Evolutionary conservation across 2,888 invertebrate species (phyloP).

Genomic region (Chrysotoxum bicinctum): DNA sequence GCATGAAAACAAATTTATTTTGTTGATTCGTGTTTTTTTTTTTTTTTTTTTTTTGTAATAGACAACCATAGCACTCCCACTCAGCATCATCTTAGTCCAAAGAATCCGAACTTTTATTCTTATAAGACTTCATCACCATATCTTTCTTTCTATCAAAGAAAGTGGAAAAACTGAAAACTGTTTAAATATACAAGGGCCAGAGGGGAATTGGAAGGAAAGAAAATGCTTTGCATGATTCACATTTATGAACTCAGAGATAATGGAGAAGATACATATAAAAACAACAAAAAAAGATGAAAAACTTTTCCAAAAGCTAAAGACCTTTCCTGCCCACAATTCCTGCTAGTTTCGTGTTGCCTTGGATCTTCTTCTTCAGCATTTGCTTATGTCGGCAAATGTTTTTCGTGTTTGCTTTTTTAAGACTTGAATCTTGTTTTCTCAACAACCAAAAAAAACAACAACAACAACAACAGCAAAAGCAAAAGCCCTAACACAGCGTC

Average conservation of each 20-base stretch:
- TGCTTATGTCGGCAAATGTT: constrained; percentile 71
- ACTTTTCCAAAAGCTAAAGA: constrained; percentile 12
- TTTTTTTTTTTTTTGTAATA: constrained; percentile 19
- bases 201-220: not conserved
- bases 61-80: not conserved
- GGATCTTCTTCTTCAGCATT: constrained; percentile 23
- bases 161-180: not conserved
- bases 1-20: not conserved
- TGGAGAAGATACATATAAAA: constrained; percentile 21
- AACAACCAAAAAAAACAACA: too few species aligned
- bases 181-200: not conserved
- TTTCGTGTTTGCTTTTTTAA: constrained; percentile 38
- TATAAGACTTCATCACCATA: not conserved
- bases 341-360: not conserved
- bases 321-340: not conserved
- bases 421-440: constrained; percentile 59
- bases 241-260: constrained; percentile 62
- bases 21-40: constrained; percentile 44
- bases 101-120: not conserved
- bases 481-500: constrained; percentile 45
- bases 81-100: not conserved
- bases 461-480: not conserved
- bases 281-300: constrained; percentile 14
- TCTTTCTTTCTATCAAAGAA: not conserved
- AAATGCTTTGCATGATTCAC: constrained; percentile 47